Conservation (phyloP, 2,888 invertebrate species). For the Phengaris arion region DNA sequence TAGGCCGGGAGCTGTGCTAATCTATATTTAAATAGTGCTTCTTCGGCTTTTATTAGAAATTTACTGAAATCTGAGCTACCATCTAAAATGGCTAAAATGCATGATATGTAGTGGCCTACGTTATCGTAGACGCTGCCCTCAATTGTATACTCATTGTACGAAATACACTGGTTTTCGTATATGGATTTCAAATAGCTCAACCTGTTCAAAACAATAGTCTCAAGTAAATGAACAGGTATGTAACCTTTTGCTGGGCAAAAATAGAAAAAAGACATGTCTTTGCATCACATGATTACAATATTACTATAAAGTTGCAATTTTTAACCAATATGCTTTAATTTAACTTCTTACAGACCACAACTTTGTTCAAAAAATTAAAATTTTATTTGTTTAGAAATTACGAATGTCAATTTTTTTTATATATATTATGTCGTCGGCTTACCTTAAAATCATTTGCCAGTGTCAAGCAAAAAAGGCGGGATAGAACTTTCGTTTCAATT, state of each 20-base stretch:
- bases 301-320: no score
- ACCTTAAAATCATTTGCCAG: no score
- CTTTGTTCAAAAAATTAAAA: no score
- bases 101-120: slow-evolving; percentile 79
- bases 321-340: no score
- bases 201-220: slow-evolving; percentile 73
- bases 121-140: slow-evolving; percentile 80
- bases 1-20: slow-evolving; percentile 53
- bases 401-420: no score
- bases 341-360: no score
- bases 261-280: slow-evolving; percentile 77
- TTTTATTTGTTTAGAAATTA: no score
- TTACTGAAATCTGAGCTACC: slow-evolving; percentile 53
- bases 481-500: no score
- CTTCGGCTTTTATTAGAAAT: slow-evolving; percentile 60
- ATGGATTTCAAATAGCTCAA: slow-evolving; percentile 71
- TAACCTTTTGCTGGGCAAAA: slow-evolving; percentile 77
- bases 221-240: slow-evolving; percentile 73
- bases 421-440: no score
- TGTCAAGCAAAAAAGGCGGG: no score
- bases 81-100: slow-evolving; percentile 60
- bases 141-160: slow-evolving; percentile 77
- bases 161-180: slow-evolving; percentile 47
- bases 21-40: slow-evolving; percentile 55
- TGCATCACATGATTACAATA: background rate